These are phyloP conservation scores for Vanessa atalanta DNA, from an alignment of 1,140 invertebrate species.

Conservation along the genomic window DNA sequence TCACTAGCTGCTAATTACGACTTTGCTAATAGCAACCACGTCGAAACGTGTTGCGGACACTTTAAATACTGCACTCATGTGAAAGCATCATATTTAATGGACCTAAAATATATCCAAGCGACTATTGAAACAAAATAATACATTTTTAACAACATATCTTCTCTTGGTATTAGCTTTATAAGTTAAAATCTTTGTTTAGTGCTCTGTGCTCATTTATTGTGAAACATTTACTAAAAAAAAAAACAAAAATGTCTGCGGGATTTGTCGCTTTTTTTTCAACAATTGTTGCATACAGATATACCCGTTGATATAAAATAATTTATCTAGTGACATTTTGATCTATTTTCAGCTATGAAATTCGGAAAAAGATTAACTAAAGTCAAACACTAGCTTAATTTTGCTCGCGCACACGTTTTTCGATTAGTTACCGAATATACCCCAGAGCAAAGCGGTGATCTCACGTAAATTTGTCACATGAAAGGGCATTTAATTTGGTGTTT, in stretches of 20 bases:
- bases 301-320: no score
- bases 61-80: slow-evolving; percentile 1
- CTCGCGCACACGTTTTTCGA: background rate
- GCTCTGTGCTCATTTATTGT: no score
- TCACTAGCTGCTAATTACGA: slow-evolving; percentile 76
- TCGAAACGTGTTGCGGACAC: slow-evolving; percentile 3
- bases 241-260: no score
- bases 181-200: no score
- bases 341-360: no score
- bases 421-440: slow-evolving; percentile 16
- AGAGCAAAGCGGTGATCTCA: slow-evolving; percentile 33
- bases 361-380: no score
- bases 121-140: background rate
- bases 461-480: slow-evolving; percentile 69
- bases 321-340: no score
- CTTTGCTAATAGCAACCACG: slow-evolving; percentile 65
- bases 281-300: no score
- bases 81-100: background rate
- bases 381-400: background rate
- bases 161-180: no score
- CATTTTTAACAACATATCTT: no score
- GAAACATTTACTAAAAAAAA: no score
- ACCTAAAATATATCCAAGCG: background rate
- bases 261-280: no score
- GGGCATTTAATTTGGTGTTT: slow-evolving; percentile 74